Percentiles rank a stretch among this genome's conserved stretches.
Evolutionary conservation across 1,140 invertebrate genomes (phyloP).

Genomic region (Probaryconus sp.): DNA sequence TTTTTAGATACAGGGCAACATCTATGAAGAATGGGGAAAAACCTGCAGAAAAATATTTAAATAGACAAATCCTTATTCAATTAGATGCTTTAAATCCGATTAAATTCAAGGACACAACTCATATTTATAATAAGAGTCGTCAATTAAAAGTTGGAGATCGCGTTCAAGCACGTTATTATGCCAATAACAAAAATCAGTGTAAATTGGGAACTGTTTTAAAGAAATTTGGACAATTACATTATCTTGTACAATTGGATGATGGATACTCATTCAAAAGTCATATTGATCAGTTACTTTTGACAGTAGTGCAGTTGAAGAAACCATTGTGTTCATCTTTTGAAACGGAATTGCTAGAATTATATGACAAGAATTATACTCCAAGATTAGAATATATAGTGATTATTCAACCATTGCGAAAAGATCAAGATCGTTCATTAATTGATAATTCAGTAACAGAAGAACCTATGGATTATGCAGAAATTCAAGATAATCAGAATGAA

Average conservation of each 20-base stretch:
- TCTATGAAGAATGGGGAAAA: slow-evolving; percentile 23
- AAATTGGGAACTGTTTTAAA: slow-evolving; percentile 8
- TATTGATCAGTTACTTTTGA: slow-evolving; percentile 37
- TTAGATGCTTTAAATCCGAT: slow-evolving; percentile 5
- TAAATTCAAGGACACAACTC: not conserved
- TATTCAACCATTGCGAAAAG: too few relatives aligned
- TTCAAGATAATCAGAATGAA: too few relatives aligned
- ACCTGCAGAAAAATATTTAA: slow-evolving; percentile 20
- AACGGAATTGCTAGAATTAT: too few relatives aligned
- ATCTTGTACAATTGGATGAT: slow-evolving; percentile 34
- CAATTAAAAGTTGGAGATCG: slow-evolving; percentile 9
- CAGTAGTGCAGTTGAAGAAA: not conserved
- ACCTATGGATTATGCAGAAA: too few relatives aligned
- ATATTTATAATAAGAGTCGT: not conserved
- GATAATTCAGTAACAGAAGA: too few relatives aligned
- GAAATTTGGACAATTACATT: slow-evolving; percentile 44
- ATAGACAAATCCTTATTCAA: slow-evolving; percentile 5
- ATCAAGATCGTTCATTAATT: too few relatives aligned
- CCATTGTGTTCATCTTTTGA: too few relatives aligned
- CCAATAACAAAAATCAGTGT: not conserved
- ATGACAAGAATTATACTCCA: too few relatives aligned
- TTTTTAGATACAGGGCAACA: slow-evolving; percentile 56
- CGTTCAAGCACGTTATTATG: not conserved
- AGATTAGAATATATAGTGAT: too few relatives aligned
- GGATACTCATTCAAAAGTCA: slow-evolving; percentile 41